Evolutionary conservation across 2,797 vertebrate species (phyloP).

Genomic region (Sparus aurata): DNA sequence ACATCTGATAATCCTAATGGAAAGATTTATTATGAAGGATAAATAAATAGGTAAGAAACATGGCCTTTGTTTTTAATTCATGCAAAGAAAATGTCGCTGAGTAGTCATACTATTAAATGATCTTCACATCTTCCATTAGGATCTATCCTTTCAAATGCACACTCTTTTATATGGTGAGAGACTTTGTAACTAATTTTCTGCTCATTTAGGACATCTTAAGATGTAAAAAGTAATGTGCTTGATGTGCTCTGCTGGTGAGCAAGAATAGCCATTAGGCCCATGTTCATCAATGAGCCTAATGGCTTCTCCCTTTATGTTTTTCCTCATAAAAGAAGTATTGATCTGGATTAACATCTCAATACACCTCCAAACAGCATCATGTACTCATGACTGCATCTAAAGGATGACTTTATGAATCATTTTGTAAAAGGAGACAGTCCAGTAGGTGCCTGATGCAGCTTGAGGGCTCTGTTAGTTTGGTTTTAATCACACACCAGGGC

Average conservation of each 20-base stretch:
- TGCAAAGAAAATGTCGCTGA: background rate
- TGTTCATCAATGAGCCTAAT: conserved; percentile 56
- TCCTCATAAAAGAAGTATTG: conserved; percentile 48
- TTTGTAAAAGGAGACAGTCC: conserved; percentile 16
- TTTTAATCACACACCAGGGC: background rate
- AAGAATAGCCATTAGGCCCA: too few species aligned
- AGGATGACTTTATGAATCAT: conserved; percentile 26
- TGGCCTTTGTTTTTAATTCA: background rate
- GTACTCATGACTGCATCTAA: conserved; percentile 13
- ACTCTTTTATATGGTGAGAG: conserved; percentile 25
- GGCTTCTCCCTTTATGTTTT: conserved; percentile 43
- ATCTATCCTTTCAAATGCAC: conserved; percentile 26
- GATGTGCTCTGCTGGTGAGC: too few species aligned
- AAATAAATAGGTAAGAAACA: conserved; percentile 1
- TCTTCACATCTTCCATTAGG: conserved; percentile 44
- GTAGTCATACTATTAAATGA: conserved; percentile 1
- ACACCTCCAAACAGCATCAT: background rate
- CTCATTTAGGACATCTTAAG: conserved; percentile 2
- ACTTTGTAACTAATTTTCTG: conserved; percentile 17
- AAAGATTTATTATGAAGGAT: background rate
- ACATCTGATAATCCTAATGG: too few species aligned
- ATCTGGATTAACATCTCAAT: conserved; percentile 28
- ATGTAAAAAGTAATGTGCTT: conserved; percentile 10
- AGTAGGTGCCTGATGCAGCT: background rate
- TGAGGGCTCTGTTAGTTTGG: conserved; percentile 10